Evolutionary conservation across 2,797 vertebrate species (phyloP).

Genomic region (Cirrhinus mrigala): DNA sequence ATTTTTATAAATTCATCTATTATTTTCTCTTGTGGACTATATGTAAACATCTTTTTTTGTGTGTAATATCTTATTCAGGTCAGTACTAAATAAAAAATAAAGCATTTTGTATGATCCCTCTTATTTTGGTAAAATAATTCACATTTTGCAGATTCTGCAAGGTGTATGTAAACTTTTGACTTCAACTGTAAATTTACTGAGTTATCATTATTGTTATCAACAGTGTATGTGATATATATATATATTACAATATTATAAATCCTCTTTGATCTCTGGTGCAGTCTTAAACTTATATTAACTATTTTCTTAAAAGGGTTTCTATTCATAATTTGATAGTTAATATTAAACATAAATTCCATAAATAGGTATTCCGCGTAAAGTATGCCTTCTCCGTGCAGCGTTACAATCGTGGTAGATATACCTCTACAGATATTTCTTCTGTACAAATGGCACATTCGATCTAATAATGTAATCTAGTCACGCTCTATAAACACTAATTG

Average conservation of each 20-base stretch:
- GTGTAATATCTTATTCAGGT: too few species aligned
- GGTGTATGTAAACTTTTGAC: too few species aligned
- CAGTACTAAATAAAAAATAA: too few species aligned
- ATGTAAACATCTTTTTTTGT: too few species aligned
- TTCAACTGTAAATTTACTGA: too few species aligned
- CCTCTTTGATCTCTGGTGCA: neutral
- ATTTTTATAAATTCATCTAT: too few species aligned
- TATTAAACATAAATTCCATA: neutral
- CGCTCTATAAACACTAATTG: slow-evolving; percentile 10
- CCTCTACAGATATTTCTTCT: neutral
- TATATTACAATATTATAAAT: neutral
- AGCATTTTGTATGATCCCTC: too few species aligned
- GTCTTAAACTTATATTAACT: too few species aligned
- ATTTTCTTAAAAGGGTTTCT: too few species aligned
- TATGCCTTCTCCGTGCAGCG: neutral
- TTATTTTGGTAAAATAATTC: too few species aligned
- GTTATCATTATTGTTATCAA: neutral
- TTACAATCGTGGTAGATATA: neutral
- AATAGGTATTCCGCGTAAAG: neutral
- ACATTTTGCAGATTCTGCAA: too few species aligned
- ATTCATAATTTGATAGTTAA: neutral
- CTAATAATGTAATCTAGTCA: slow-evolving; percentile 12
- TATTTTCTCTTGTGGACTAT: too few species aligned
- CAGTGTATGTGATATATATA: neutral
- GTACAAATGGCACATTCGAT: neutral